These are phyloP conservation scores for Rhabdomys dilectus DNA, from an alignment of 2,113 vertebrate genomes.

Conservation along the genomic window DNA sequence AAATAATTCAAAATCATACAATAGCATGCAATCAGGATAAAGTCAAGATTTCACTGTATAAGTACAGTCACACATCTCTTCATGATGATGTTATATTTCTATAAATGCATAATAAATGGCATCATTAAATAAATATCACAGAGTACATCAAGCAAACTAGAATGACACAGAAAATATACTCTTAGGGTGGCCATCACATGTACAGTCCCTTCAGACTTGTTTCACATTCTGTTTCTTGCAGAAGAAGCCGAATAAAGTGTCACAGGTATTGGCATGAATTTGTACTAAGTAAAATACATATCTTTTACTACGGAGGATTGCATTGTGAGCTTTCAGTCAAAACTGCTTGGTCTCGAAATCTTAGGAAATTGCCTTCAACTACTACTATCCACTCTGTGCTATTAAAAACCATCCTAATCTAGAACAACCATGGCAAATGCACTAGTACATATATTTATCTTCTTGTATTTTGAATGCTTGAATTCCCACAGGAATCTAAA, in stretches of 20 bases:
- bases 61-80: not conserved
- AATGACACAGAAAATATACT: not conserved
- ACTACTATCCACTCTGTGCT: conserved; percentile 4
- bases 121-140: not conserved
- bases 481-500: conserved; percentile 43
- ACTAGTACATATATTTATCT: not conserved
- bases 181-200: not conserved
- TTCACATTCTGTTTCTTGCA: not conserved
- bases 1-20: not conserved
- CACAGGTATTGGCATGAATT: not conserved
- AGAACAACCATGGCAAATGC: conserved; percentile 1
- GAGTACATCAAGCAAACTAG: not conserved
- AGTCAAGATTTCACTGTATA: conserved; percentile 14
- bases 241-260: not conserved
- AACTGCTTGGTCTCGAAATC: conserved; percentile 23
- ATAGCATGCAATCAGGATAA: not conserved
- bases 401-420: conserved; percentile 9
- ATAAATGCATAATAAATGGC: not conserved
- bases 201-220: not conserved
- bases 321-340: conserved; percentile 41
- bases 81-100: not conserved
- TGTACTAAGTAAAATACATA: conserved; percentile 52
- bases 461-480: conserved; percentile 36
- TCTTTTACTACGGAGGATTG: not conserved
- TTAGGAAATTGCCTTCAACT: conserved; percentile 55